Percentiles rank a stretch among this genome's conserved stretches.
These are phyloP conservation scores for Koerneria pararmatus DNA, from an alignment of 2,888 invertebrate species.

Conservation along the genomic window DNA sequence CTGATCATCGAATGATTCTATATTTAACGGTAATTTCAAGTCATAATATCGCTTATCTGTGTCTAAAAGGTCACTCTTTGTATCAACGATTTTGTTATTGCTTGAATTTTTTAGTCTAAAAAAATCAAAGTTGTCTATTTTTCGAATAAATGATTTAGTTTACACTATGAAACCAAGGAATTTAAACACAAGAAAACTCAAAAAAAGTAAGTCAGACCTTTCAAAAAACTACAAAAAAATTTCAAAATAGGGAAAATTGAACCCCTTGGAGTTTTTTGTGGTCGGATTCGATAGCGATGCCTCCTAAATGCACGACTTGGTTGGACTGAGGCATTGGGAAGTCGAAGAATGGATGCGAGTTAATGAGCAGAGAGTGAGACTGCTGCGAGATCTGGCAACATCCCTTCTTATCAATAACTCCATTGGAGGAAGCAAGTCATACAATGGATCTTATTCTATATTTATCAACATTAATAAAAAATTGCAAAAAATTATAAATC, in stretches of 20 bases:
- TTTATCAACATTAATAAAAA: no score
- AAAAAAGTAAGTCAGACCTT: no score
- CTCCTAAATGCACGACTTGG: conserved; percentile 41
- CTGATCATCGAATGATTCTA: no score
- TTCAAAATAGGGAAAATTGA: conserved; percentile 3
- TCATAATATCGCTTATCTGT: background rate
- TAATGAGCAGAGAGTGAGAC: conserved; percentile 37
- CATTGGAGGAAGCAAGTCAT: no score
- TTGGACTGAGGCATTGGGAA: conserved; percentile 40
- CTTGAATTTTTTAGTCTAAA: no score
- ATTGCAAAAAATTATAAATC: no score
- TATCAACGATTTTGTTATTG: background rate
- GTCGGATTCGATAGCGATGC: conserved; percentile 35
- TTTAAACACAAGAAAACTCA: no score
- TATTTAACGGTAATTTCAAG: background rate
- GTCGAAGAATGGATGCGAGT: conserved; percentile 47
- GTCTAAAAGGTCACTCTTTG: background rate
- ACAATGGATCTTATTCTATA: no score
- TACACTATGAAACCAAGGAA: no score
- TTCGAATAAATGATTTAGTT: no score
- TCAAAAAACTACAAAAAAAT: no score
- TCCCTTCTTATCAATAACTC: no score
- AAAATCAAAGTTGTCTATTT: background rate
- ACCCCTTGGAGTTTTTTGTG: background rate
- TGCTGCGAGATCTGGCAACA: conserved; percentile 14